Percentiles rank a stretch among this genome's conserved stretches.
These are phyloP conservation scores for Ophion slaviceki DNA, from an alignment of 2,888 invertebrate genomes.

Conservation along the genomic window DNA sequence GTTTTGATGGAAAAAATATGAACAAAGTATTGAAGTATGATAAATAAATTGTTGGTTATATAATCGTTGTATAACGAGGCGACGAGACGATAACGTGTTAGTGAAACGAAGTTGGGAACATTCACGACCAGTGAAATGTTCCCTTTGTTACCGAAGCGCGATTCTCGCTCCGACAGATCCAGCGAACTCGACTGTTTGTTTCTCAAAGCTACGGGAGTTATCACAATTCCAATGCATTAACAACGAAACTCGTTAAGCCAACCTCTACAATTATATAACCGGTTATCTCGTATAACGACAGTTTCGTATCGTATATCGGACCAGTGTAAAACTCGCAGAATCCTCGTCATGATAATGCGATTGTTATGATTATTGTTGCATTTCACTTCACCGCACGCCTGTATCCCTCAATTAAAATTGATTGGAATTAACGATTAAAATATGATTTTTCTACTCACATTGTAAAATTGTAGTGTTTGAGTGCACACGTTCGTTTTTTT, in stretches of 20 bases:
- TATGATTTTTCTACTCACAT: background rate
- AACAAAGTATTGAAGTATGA: background rate
- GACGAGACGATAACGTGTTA: background rate
- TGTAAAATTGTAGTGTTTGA: background rate
- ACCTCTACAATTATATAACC: conserved; percentile 52
- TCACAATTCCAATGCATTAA: conserved; percentile 43
- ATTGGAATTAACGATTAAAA: background rate
- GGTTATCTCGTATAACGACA: conserved; percentile 54
- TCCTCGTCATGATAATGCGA: conserved; percentile 6
- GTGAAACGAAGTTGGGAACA: conserved; percentile 20
- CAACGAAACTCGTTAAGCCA: conserved; percentile 51
- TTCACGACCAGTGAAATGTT: conserved; percentile 3
- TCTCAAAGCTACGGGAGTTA: conserved; percentile 25
- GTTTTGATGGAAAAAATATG: background rate
- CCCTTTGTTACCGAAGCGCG: conserved; percentile 21
- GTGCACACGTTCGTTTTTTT: background rate
- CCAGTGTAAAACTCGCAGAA: conserved; percentile 21
- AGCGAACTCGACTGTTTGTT: conserved; percentile 41
- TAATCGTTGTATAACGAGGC: conserved; percentile 14
- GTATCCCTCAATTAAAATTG: background rate
- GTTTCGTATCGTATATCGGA: conserved; percentile 46
- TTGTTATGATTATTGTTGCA: conserved; percentile 27
- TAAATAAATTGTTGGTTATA: conserved; percentile 10
- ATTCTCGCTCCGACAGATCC: conserved; percentile 25
- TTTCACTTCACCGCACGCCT: background rate